phyloP scores from a whole-genome alignment of 2,797 vertebrate species.

The Pipistrellus nathusii region DNA sequence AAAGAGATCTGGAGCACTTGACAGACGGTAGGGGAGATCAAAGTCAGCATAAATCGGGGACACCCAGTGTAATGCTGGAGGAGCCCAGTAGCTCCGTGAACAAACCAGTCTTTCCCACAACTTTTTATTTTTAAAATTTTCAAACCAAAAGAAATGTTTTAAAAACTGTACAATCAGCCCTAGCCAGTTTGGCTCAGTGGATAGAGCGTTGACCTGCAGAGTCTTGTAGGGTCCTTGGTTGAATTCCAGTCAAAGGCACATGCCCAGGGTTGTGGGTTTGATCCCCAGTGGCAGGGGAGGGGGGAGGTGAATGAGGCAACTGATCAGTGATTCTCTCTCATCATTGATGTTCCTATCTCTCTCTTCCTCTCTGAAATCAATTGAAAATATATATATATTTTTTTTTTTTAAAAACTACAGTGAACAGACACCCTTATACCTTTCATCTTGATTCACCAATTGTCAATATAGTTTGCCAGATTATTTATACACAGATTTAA shows the following conservation, averaged over 20 bases:
- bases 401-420: no score
- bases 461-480: not conserved
- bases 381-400: no score
- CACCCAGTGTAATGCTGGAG: not conserved
- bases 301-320: no score
- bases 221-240: no score
- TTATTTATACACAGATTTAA: constrained; percentile 9
- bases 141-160: not conserved
- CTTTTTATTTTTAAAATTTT: not conserved
- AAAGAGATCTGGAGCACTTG: not conserved
- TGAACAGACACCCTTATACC: not conserved
- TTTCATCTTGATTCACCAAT: not conserved
- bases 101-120: not conserved
- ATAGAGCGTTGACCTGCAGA: no score
- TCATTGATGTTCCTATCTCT: no score
- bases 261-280: no score
- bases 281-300: no score
- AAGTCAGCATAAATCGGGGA: not conserved
- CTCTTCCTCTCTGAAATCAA: no score
- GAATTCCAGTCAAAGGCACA: no score
- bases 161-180: not conserved
- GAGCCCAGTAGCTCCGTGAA: not conserved
- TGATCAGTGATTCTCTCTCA: no score
- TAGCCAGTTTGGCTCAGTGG: no score
- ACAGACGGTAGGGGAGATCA: not conserved